Percentiles rank a stretch among this genome's conserved stretches.
Evolutionary conservation across 2,888 invertebrate genomes (phyloP).

Genomic region (Dynastes tityus): DNA sequence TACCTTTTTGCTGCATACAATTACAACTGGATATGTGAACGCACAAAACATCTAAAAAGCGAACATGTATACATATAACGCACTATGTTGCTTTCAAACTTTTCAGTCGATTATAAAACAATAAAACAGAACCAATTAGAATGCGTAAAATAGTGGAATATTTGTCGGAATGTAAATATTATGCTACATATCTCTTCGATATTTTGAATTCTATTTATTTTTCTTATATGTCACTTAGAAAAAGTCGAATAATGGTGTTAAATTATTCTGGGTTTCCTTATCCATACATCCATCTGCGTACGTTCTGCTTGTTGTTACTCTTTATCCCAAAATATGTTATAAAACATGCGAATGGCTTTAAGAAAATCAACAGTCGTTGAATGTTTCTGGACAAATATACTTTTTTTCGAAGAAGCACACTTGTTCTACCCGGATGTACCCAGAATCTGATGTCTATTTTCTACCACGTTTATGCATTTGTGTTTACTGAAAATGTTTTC

Average conservation of each 20-base stretch:
- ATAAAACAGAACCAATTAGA: slow-evolving; percentile 27
- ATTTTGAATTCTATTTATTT: slow-evolving; percentile 32
- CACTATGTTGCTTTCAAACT: no score
- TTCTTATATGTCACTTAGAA: slow-evolving; percentile 24
- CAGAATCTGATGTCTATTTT: slow-evolving; percentile 30
- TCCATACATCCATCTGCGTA: slow-evolving; percentile 3
- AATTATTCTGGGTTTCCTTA: slow-evolving; percentile 36
- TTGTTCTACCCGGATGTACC: slow-evolving; percentile 29
- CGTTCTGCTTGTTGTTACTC: neutral
- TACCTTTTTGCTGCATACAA: no score
- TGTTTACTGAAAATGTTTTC: slow-evolving; percentile 30
- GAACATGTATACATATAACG: no score
- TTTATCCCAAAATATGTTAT: slow-evolving; percentile 16
- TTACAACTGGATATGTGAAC: no score
- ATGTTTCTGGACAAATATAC: slow-evolving; percentile 25
- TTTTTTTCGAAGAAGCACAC: slow-evolving; percentile 25
- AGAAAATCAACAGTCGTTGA: slow-evolving; percentile 19
- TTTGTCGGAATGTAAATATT: slow-evolving; percentile 41
- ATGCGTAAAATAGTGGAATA: slow-evolving; percentile 27
- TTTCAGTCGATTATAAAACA: neutral
- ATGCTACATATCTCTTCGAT: slow-evolving; percentile 39
- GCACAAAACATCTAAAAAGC: no score
- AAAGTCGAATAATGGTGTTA: slow-evolving; percentile 28
- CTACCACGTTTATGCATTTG: slow-evolving; percentile 12
- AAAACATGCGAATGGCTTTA: slow-evolving; percentile 5